Evolutionary conservation across 1,140 invertebrate species (phyloP).

Genomic region (Nasonia longicornis): DNA sequence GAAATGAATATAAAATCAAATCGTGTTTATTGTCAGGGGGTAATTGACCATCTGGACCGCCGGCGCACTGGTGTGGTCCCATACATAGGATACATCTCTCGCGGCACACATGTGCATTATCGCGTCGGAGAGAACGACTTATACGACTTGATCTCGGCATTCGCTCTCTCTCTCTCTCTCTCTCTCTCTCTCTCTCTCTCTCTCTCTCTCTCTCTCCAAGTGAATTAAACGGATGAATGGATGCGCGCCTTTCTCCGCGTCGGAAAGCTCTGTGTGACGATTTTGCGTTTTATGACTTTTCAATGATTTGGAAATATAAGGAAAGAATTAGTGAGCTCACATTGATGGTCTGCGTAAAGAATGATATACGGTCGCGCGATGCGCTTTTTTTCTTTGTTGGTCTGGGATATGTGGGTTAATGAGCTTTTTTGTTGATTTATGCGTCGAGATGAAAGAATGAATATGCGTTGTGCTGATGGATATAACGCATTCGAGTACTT

Average conservation of each 20-base stretch:
- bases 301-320: background rate
- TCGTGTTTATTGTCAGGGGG: conserved; percentile 65
- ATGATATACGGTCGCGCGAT: too few relatives aligned
- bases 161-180: background rate
- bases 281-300: conserved; percentile 3
- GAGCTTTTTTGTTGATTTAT: background rate
- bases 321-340: background rate
- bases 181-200: background rate
- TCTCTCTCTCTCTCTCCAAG: background rate
- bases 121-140: background rate
- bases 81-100: background rate
- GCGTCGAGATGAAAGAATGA: too few relatives aligned
- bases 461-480: too few relatives aligned
- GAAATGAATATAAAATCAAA: conserved; percentile 68
- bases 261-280: background rate
- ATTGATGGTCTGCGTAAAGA: too few relatives aligned
- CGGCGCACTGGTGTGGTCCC: background rate
- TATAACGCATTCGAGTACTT: too few relatives aligned
- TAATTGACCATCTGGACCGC: conserved; percentile 65
- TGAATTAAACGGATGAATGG: conserved; percentile 19
- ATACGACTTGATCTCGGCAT: background rate
- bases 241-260: background rate
- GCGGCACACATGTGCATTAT: conserved; percentile 1
- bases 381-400: background rate
- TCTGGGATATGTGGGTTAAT: background rate